Base-by-base conservation (phyloP, 2,113 vertebrate genomes). In the Grammatotria lemairii region DNA sequence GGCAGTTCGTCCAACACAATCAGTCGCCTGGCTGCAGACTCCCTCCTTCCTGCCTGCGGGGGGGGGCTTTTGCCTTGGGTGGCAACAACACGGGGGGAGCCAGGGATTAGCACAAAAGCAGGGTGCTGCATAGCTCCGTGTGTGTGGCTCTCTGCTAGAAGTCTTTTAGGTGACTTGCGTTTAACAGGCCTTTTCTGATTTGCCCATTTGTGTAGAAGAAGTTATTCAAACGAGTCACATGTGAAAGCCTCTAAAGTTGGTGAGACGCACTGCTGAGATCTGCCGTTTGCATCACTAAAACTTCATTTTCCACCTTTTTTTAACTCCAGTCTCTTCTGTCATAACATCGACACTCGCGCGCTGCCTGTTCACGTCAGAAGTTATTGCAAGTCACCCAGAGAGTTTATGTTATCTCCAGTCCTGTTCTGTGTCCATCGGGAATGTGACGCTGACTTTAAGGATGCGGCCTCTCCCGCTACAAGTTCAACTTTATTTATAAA, bases 1-100 rank as follows among this genome's bases (percentile, higher is more conserved):
- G 83, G 85, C 60, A 35, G 53, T 85, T 81, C 33, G n/a, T 89
- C 87, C 57, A 85, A 16, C 85, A 75, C 19, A 70, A 70, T 86
- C 80, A 23, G 55, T 53, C 23, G 31, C 55, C 31, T 2, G 4
- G n/a, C 85, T 79, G 47, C 82, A 81, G 63, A n/a, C 57, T 35
- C 63, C 68, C 80, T 49, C 53, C 87, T 84, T 89, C 83, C 85
- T 87, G 84, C 42, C 86, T n/a, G 81, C n/a, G 87, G 54, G 81
- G 54, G 81, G 57, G 80, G 79, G 83, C 49, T 33, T 33, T 10
- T 87, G 80, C 78, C 85, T 90, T 90, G 91, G 90, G 87, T 94
- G 89, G 89, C 68, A 91, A 28, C 83, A 57, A 81, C 54, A 17
- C 26, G 79, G 51, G 47, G 75, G 75, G 87, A 65, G 91, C 92